Conservation (phyloP, 2,797 vertebrate genomes). For the Pogoniulus pusillus region DNA sequence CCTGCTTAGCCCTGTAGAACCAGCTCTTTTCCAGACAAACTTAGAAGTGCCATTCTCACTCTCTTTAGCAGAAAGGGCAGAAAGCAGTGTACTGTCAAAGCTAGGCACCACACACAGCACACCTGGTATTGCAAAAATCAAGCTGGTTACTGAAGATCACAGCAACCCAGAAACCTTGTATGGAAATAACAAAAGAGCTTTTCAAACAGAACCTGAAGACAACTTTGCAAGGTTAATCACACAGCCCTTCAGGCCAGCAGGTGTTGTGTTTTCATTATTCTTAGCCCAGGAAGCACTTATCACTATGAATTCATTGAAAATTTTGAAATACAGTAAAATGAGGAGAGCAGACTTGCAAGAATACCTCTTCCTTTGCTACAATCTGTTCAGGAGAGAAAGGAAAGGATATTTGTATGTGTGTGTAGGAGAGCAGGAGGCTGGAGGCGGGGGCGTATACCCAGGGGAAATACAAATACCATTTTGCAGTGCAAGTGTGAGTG, state of each 20-base stretch:
- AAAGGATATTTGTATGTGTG: background rate
- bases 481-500: conserved; percentile 15
- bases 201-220: background rate
- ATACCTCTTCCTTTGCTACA: conserved; percentile 33
- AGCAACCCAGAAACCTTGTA: background rate
- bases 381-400: conserved; percentile 35
- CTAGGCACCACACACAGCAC: background rate
- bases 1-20: background rate
- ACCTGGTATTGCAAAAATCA: background rate
- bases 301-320: conserved; percentile 38
- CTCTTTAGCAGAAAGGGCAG: background rate
- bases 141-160: background rate
- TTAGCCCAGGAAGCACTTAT: conserved; percentile 35
- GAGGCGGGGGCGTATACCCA: conserved; percentile 2
- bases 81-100: background rate
- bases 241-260: background rate
- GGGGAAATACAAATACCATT: conserved; percentile 43
- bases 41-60: conserved; percentile 9
- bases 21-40: conserved; percentile 7
- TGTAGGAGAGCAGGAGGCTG: conserved; percentile 25
- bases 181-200: background rate
- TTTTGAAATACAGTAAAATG: background rate
- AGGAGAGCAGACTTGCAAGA: conserved; percentile 14
- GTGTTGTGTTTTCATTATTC: background rate
- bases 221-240: conserved; percentile 6